Evolutionary conservation across 2,888 invertebrate genomes (phyloP).

Genomic region (Thymelicus lineola): DNA sequence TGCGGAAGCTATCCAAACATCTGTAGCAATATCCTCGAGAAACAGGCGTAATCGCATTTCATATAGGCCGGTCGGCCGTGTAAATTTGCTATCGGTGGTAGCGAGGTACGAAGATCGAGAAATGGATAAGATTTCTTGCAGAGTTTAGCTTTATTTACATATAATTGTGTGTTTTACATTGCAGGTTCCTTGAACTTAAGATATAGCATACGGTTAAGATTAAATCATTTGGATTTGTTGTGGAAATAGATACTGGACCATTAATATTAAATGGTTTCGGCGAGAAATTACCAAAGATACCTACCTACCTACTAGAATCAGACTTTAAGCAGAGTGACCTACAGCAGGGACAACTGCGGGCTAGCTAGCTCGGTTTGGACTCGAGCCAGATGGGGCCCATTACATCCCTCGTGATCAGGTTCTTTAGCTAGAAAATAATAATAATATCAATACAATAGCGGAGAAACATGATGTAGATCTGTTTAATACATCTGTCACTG

Average conservation of each 20-base stretch:
- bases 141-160: slow-evolving; percentile 32
- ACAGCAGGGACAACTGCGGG: too few relatives aligned
- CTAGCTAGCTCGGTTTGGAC: too few relatives aligned
- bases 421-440: too few relatives aligned
- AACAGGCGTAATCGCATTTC: slow-evolving; percentile 51
- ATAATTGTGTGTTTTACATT: slow-evolving; percentile 37
- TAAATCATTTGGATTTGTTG: not conserved
- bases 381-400: too few relatives aligned
- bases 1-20: slow-evolving; percentile 60
- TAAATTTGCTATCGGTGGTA: slow-evolving; percentile 54
- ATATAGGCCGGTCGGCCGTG: slow-evolving; percentile 52
- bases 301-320: too few relatives aligned
- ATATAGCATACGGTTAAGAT: slow-evolving; percentile 1
- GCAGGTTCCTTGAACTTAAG: slow-evolving; percentile 24
- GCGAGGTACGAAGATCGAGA: slow-evolving; percentile 34
- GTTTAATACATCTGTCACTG: too few relatives aligned
- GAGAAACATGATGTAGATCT: too few relatives aligned
- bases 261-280: too few relatives aligned
- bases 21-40: slow-evolving; percentile 57
- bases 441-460: too few relatives aligned
- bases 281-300: too few relatives aligned
- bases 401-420: too few relatives aligned
- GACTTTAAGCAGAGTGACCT: too few relatives aligned
- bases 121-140: slow-evolving; percentile 34
- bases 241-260: not conserved